Evolutionary conservation across 2,113 vertebrate genomes (phyloP).

Genomic region (Urocynchramus pylzowi): DNA sequence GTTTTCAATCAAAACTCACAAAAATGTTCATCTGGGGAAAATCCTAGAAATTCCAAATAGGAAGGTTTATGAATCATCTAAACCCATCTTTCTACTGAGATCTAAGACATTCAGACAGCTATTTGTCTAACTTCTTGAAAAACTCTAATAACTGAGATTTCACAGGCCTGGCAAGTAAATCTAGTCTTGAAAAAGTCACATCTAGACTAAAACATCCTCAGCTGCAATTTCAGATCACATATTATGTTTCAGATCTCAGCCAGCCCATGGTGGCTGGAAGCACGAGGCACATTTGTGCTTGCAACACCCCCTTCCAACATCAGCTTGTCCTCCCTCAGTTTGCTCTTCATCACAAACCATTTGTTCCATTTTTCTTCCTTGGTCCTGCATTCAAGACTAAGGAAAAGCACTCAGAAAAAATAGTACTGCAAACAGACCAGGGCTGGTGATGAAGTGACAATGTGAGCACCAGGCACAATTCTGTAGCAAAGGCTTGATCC

Average conservation of each 20-base stretch:
- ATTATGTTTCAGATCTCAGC: too few relatives aligned
- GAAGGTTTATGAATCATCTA: background rate
- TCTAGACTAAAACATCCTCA: background rate
- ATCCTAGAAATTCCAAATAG: background rate
- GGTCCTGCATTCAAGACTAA: background rate
- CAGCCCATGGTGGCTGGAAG: fast-evolving
- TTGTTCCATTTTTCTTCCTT: background rate
- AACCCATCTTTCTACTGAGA: background rate
- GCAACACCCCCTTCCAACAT: background rate
- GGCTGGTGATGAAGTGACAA: background rate
- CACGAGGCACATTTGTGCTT: fast-evolving
- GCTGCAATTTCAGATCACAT: background rate
- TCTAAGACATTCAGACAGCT: background rate
- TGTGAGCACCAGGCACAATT: fast-evolving
- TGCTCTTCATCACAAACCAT: background rate
- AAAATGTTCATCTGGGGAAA: background rate
- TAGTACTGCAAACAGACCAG: fast-evolving
- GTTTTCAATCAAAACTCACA: background rate
- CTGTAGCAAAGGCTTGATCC: background rate
- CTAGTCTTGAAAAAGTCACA: background rate
- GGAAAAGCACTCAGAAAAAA: background rate
- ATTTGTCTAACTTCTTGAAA: background rate
- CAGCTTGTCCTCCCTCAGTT: fast-evolving
- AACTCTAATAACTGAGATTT: background rate
- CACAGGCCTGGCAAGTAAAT: background rate